Evolutionary conservation across 2,797 vertebrate species (phyloP), one percentile per base, ranked within the genome.

Genomic region (Poecilia picta): DNA sequence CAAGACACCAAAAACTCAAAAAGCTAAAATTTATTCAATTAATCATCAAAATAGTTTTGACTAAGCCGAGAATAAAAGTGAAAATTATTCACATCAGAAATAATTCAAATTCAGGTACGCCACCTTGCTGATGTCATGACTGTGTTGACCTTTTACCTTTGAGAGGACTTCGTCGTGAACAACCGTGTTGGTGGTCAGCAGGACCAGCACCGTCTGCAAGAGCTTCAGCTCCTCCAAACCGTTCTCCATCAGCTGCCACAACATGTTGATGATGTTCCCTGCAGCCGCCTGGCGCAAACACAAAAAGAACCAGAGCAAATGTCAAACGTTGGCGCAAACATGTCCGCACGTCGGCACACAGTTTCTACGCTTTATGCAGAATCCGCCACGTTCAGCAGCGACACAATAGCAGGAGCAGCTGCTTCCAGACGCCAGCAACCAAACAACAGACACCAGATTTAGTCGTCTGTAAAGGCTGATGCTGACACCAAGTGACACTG

Each of bases 201-300:
- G 97, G 51, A 99, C 98, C 79, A 99, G 97, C 85, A 99, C 98
- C 0, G 98, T 99, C 93, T 99, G 98, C 59, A 99, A 93, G 20
- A 99, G 95, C 79, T 99, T 99, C 73, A 99, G 96, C 94, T 99
- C 98, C 95, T 99, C 98, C 87, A 99, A 95, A 77, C 98, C 97
- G 66, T 99, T 99, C 91, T 99, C 98, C 98, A 99, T 99, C 89
- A 99, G 95, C 89, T 99, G 98, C 98, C 98, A 99, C 91, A 99
- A 92, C 98, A 99, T 99, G 94, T 99, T 99, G 93, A 99, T 99
- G 90, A 99, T 98, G 94, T 98, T 99, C 85, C 98, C 98, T 8
- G 98, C 98, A 41, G 98, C 98, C 70, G 95, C 96, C 98, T 99
- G 94, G 36, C 15, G 5, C 64, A 81, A 25, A 4, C 51, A 59